Evolutionary conservation across 2,888 invertebrate species (phyloP).

Genomic region (Mycogona germanica): DNA sequence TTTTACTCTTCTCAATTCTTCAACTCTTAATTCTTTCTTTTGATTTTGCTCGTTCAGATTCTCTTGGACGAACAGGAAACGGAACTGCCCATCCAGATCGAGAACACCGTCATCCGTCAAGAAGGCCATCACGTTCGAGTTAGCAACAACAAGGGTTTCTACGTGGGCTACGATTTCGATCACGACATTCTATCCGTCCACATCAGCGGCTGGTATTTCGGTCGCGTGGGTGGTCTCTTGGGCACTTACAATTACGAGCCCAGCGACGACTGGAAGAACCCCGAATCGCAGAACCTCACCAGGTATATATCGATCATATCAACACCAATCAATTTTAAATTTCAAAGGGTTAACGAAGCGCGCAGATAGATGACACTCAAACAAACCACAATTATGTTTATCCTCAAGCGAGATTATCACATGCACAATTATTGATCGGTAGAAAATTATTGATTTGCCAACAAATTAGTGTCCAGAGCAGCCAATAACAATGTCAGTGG

Average conservation of each 20-base stretch:
- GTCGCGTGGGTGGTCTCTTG: conserved; percentile 13
- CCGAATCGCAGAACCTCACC: not conserved
- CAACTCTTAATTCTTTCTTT: not conserved
- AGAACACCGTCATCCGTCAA: conserved; percentile 28
- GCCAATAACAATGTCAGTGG: no score
- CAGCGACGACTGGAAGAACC: conserved; percentile 8
- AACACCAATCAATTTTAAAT: not conserved
- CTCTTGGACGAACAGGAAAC: conserved; percentile 31
- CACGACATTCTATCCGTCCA: conserved; percentile 29
- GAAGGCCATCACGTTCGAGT: conserved; percentile 4
- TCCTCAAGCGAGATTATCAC: no score
- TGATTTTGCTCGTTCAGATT: not conserved
- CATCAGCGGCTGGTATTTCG: conserved; percentile 16
- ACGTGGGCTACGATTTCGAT: conserved; percentile 47
- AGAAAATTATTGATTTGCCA: no score
- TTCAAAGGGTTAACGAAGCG: no score
- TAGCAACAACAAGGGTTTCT: conserved; percentile 40
- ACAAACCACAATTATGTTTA: not conserved
- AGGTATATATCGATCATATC: not conserved
- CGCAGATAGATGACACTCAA: not conserved
- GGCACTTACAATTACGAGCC: conserved; percentile 17
- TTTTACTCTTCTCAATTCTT: not conserved
- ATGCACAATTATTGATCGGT: no score
- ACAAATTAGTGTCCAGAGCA: no score
- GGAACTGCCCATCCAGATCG: conserved; percentile 36